Base-by-base conservation (phyloP, 2,888 invertebrate species). In the Elegia similella region DNA sequence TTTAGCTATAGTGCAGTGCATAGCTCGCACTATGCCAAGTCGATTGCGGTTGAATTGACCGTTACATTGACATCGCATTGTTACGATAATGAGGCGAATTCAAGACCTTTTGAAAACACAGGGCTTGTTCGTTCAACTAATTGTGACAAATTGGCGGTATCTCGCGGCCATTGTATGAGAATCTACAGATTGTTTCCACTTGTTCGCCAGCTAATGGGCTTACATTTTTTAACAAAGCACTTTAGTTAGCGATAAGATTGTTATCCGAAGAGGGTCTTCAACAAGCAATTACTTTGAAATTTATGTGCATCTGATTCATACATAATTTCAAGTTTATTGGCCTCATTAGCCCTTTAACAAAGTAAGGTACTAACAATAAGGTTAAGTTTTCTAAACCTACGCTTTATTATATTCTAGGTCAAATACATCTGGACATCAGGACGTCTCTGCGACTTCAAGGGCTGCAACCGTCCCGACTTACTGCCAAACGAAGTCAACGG, bases 371-470 rank as follows among this genome's bases (percentile, higher is more conserved):
- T 5, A 2, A 23, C 46, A 44, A 44, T 16, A 44, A 1, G 43
- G 5, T 5, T 16, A 23, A 16, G 17, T 17, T 46, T 16, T 17
- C 7, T 46, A 10, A 16, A 23, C 23, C 10, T 13, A 34, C 10
- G 0, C 34, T 44, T 46, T 47, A 3, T 52, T 53, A 42, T 44
- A 59, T 79, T 81, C 29, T 84, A 96, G 93, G 94, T 96, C 34
- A 96, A 96, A 88, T 97, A 97, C 87, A 97, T 97, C 77, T 97
- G 97, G 97, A 97, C 97, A 23, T 96, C 96, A 55, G 97, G 97
- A 59, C 95, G 97, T 64, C 91, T 96, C 53, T 97, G 97, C 76
- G 97, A 97, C 86, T 97, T 97, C 92, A 95, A 96, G 82, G 97
- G 97, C 61, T 97, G 97, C 79, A 96, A 96, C 75, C 94, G 97